Evolutionary conservation across 2,888 invertebrate genomes (phyloP), one percentile per base, ranked within the genome.

Genomic region (Cerastis rubricosa): DNA sequence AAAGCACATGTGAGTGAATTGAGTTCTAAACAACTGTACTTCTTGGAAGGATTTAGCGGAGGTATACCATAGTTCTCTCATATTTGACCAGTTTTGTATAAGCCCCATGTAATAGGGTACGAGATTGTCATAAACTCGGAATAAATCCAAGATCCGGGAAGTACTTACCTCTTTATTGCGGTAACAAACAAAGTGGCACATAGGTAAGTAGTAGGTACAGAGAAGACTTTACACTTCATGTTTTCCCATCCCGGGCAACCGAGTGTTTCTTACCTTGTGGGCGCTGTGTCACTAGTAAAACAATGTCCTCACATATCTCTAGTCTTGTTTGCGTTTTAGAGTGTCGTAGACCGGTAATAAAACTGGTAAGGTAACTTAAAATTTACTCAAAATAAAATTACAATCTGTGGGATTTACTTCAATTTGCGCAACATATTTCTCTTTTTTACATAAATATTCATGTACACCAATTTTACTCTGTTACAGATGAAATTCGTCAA

Each of bases 401-500:
- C 17, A 3, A 29, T 61, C 11, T 35, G 14, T 57, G 61, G 61
- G 22, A 35, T 35, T 7, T 19, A 63, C 12, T 19, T 54, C 3
- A 54, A 54, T 0, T 17, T 29, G 25, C 57, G 57, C 19, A 61
- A 35, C 0, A 61, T n/a, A 25, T 59, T 12, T 54, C 7, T 22
- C 19, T 69, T 69, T 19, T 22, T n/a, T 8, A 64, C 4, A n/a
- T n/a, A 2, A 25, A 17, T 17, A 14, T 25, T 47, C n/a, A 9
- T 71, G 25, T 40, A 25, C n/a, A n/a, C n/a, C 19, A 54, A 47
- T 40, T 22, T 22, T 5, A 45, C 12, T 85, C 19, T 89, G 86
- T 97, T 97, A 65, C 94, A 99, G 99, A 99, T 97, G 99, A 99
- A 97, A 99, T 99, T 87, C 97, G 99, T 5, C 99, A 99, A 95